Evolutionary conservation across 2,888 invertebrate species (phyloP), one percentile per base, ranked within the genome.

Genomic region (Coelopa pilipes): DNA sequence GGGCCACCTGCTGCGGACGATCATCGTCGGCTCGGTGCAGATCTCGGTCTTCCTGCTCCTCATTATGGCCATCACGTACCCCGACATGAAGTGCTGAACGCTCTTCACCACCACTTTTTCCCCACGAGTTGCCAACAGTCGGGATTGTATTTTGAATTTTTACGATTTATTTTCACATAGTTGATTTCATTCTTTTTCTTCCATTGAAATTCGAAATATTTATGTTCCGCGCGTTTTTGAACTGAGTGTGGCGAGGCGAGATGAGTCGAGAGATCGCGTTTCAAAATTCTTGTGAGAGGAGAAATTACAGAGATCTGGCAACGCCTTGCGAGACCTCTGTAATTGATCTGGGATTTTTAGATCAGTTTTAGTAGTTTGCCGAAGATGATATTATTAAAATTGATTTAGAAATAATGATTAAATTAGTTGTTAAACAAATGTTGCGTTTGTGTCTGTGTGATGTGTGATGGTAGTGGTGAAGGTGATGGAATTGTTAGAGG

Each of bases 61-160:
- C 12, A 79, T 84, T 62, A 80, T 82, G 80, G 86, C 86, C 10
- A 76, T 87, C 7, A 79, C 80, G 63, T 85, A 84, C 79, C 86
- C 86, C 50, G 84, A 86, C 34, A 15, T 79, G 4, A 78, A 78
- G 21, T 84, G 85, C 70, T 81, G 34, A 60, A 70, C 24, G 60
- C 12, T 65, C 45, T 55, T 50, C 21, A 53, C 53, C 19, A 68
- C 12, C 49, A 13, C 55, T 68, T 34, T 7, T 34, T 34, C 4
- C 34, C 34, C 7, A 4, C 34, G 34, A 4, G 2, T 34, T 34
- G 34, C 34, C 34, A 34, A 34, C 34, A 34, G 7, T 53, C n/a
- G 53, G 13, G 53, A 15, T 7, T 53, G 53, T 53, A 53, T 53
- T n/a, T 13, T 15, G 53, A 53, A 53, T 53, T 53, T 34, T n/a